Evolutionary conservation across 2,888 invertebrate genomes (phyloP).

Genomic region (Periphyllus acericola): DNA sequence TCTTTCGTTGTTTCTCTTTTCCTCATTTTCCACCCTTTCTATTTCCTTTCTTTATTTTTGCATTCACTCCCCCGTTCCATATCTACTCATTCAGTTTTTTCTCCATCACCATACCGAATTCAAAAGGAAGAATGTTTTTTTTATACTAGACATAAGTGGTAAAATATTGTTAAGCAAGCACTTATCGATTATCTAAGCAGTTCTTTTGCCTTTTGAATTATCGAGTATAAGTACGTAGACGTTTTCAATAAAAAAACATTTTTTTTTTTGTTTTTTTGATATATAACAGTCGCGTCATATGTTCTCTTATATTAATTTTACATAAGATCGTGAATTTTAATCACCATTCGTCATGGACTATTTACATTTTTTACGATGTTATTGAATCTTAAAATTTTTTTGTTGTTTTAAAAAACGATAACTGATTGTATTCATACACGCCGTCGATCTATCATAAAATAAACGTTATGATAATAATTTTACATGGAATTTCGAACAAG

Average conservation of each 20-base stretch:
- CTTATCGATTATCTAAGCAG: conserved; percentile 38
- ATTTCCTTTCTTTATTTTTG: conserved; percentile 16
- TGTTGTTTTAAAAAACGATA: too few relatives aligned
- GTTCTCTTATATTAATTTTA: neutral
- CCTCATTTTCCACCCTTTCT: neutral
- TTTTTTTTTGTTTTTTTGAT: neutral
- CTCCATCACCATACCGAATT: neutral
- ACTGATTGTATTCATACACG: too few relatives aligned
- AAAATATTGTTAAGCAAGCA: conserved; percentile 43
- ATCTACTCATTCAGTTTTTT: neutral
- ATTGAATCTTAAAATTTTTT: too few relatives aligned
- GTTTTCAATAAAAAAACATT: conserved; percentile 25
- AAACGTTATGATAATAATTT: too few relatives aligned
- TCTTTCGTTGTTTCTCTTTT: conserved; percentile 56
- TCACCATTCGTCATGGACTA: too few relatives aligned
- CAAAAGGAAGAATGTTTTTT: neutral
- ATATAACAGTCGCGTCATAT: neutral
- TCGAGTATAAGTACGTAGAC: neutral
- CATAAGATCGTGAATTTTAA: neutral
- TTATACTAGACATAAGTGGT: neutral
- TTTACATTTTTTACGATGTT: too few relatives aligned
- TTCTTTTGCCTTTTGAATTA: conserved; percentile 4
- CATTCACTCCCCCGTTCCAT: neutral
- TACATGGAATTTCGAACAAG: too few relatives aligned
- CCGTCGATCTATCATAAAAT: too few relatives aligned